Percentiles rank a stretch among this genome's conserved stretches.
Evolutionary conservation across 2,888 invertebrate genomes (phyloP).

Genomic region (Marasmarcha lunaedactyla): DNA sequence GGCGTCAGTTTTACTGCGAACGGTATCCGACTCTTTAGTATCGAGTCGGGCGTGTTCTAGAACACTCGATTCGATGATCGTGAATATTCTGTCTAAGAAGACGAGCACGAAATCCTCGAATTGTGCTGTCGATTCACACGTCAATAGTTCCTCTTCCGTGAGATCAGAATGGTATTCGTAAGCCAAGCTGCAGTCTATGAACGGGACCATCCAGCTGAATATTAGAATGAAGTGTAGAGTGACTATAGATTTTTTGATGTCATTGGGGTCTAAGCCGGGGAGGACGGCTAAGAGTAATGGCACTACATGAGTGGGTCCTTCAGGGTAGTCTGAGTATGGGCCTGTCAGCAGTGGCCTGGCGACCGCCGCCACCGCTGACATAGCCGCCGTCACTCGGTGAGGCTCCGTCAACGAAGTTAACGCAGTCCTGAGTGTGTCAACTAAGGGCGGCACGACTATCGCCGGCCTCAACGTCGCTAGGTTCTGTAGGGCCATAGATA

Average conservation of each 20-base stretch:
- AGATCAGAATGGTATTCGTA: constrained; percentile 74
- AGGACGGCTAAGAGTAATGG: constrained; percentile 83
- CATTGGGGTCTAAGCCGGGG: constrained; percentile 93
- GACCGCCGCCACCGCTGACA: constrained; percentile 78
- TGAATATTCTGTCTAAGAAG: constrained; percentile 82
- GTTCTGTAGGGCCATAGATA: constrained; percentile 77
- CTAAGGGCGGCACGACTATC: constrained; percentile 82
- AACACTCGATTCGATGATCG: constrained; percentile 78
- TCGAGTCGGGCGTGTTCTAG: constrained; percentile 77
- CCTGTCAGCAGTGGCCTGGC: constrained; percentile 74
- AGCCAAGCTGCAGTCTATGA: constrained; percentile 88
- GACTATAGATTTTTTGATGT: constrained; percentile 79
- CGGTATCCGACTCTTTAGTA: constrained; percentile 66
- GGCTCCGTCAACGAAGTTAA: constrained; percentile 91
- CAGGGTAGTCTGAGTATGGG: constrained; percentile 70
- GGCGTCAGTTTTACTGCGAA: constrained; percentile 77
- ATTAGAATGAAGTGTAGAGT: constrained; percentile 85
- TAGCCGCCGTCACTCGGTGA: constrained; percentile 80
- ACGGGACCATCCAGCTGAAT: constrained; percentile 81
- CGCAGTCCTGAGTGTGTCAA: constrained; percentile 84
- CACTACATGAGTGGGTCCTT: constrained; percentile 84
- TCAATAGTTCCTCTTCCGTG: constrained; percentile 79
- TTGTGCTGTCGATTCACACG: constrained; percentile 85
- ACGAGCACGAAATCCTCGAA: constrained; percentile 91
- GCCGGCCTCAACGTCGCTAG: constrained; percentile 85